phyloP scores from a whole-genome alignment of 1,140 invertebrate species.

The Brachionus sp. region DNA sequence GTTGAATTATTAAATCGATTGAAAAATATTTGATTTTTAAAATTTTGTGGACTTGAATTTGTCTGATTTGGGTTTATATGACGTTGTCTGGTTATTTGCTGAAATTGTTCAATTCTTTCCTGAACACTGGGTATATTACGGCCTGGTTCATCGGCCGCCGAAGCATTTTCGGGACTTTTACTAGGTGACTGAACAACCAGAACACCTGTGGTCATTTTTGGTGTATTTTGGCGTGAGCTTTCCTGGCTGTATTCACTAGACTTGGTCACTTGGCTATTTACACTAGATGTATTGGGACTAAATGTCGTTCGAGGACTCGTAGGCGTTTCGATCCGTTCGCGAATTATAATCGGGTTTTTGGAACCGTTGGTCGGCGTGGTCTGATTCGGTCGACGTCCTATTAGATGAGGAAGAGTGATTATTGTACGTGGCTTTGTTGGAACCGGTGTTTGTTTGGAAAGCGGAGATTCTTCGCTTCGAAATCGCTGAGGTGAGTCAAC shows the following conservation, averaged over 20 bases:
- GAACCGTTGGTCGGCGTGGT: neutral
- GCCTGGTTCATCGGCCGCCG: neutral
- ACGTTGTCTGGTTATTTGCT: constrained; percentile 8
- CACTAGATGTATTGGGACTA: neutral
- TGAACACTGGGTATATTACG: constrained; percentile 36
- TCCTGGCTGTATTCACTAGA: neutral
- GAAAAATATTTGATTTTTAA: neutral
- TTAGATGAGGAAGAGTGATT: constrained; percentile 23
- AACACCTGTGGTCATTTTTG: neutral
- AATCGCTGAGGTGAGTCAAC: neutral
- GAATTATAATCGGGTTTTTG: constrained; percentile 31
- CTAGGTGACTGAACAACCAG: neutral
- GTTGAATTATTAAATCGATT: constrained; percentile 7
- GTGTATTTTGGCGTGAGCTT: neutral
- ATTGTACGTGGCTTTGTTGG: constrained; percentile 18
- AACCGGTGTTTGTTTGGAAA: neutral
- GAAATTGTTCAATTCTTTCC: constrained; percentile 43
- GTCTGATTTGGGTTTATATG: neutral
- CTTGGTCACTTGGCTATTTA: neutral
- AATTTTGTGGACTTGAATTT: constrained; percentile 23
- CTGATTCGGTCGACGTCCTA: neutral
- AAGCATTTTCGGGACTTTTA: neutral
- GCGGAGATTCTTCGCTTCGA: neutral
- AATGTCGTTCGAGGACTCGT: neutral
- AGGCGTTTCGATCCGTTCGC: neutral